A percentile compares a stretch with the other conserved stretches of the same genome.
These are phyloP conservation scores for Drosophila imparisetae DNA, from an alignment of 2,888 invertebrate genomes.

Conservation along the genomic window DNA sequence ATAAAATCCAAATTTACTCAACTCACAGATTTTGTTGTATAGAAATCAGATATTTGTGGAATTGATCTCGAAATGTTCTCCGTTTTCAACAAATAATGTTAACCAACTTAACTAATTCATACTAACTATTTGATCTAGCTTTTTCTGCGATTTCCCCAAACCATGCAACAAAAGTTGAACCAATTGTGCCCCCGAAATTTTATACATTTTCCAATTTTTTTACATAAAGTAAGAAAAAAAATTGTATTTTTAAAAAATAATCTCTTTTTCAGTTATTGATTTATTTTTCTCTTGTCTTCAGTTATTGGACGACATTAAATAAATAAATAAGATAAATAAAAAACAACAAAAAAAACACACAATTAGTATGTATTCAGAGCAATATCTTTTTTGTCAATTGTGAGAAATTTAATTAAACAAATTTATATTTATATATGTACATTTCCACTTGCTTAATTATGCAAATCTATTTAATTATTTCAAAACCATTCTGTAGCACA, in stretches of 20 bases:
- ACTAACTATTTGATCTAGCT: neutral
- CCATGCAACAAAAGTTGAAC: neutral
- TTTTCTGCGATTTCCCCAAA: neutral
- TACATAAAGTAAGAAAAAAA: too few relatives aligned
- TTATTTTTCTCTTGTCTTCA: neutral
- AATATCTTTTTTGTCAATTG: neutral
- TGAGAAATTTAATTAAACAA: neutral
- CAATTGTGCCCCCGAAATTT: neutral
- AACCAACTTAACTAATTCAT: neutral
- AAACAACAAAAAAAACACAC: neutral
- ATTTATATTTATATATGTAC: too few relatives aligned
- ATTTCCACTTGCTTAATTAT: slow-evolving; percentile 2
- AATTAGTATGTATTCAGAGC: too few relatives aligned
- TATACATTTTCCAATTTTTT: neutral
- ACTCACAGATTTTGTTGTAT: neutral
- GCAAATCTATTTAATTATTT: slow-evolving; percentile 10
- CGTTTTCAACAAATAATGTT: neutral
- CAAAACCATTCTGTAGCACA: neutral
- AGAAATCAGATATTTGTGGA: neutral
- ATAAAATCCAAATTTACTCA: neutral
- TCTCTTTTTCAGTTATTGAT: neutral
- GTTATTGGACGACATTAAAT: too few relatives aligned
- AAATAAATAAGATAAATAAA: neutral
- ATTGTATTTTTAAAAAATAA: neutral
- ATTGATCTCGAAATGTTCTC: neutral